Evolutionary conservation across 2,888 invertebrate genomes (phyloP), one percentile per base, ranked within the genome.

Genomic region (Drosophila mettleri): DNA sequence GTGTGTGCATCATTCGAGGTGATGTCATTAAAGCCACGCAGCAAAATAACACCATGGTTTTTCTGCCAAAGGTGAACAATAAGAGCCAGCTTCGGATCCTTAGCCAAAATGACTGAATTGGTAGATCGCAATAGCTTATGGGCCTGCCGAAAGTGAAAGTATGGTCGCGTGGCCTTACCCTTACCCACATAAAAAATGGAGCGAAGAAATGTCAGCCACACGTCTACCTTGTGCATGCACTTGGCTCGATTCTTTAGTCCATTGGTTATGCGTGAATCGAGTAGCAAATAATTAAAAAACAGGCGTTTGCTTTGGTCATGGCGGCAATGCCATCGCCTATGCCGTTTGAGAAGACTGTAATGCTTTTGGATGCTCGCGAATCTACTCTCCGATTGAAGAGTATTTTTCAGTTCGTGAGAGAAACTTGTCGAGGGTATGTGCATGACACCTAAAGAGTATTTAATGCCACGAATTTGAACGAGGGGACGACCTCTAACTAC

Each of bases 171-270:
- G 10, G 96, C 94, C 90, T 97, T 97, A 63, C 98, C 98, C 93
- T 98, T 98, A 0, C 99, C 99, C 18, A 99, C 95, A 91, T 99
- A 99, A 92, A 99, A 99, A 74, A 99, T 95, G 0, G 97, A 94
- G 31, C 94, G 93, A 2, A 98, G 92, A 90, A 99, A 99, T 0
- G 93, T 94, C 39, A 93, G 91, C 95, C 98, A 98, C 0, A 94
- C 92, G 12, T 94, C 93, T 9, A 93, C 91, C 3, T 92, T 88
- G 10, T 92, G 89, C 39, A 83, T 73, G 8, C 16, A 4, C 1
- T 8, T 5, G 2, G 73, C 49, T 0, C 80, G 74, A 0, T 27
- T 38, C 3, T 16, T 52, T 1, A 86, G 43, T 1, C 55, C 58
- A 18, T 80, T 74, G 3, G 73, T 80, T 0, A 88, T 64, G 7